Evolutionary conservation across 2,797 vertebrate genomes (phyloP).

Genomic region (Acrocephalus scirpaceus): DNA sequence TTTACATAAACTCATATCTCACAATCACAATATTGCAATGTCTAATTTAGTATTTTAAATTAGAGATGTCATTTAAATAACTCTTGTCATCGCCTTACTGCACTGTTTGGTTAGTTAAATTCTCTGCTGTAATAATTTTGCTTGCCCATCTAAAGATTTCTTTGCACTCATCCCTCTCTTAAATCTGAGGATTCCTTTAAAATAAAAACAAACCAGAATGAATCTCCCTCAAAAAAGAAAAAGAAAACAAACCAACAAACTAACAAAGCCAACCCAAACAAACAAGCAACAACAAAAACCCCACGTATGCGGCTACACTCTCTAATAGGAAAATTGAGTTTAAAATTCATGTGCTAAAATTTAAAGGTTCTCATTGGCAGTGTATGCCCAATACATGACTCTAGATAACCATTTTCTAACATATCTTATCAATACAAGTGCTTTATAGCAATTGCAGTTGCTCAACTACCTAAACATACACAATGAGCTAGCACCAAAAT

Average conservation of each 20-base stretch:
- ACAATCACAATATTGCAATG: neutral
- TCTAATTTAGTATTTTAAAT: neutral
- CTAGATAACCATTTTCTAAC: neutral
- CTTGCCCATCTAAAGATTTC: neutral
- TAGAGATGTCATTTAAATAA: neutral
- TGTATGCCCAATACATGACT: neutral
- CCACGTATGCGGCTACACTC: neutral
- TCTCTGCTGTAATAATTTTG: neutral
- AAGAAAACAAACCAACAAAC: no score
- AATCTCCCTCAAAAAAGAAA: neutral
- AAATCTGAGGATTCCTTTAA: neutral
- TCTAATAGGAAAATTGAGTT: neutral
- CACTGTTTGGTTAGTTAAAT: neutral
- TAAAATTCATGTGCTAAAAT: neutral
- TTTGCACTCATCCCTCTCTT: neutral
- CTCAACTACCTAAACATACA: neutral
- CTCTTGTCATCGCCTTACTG: neutral
- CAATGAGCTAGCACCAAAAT: neutral
- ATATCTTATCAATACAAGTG: neutral
- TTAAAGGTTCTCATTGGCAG: neutral
- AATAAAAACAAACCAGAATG: accelerated
- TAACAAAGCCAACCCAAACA: neutral
- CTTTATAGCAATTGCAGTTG: neutral
- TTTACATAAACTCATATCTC: neutral
- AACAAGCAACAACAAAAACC: neutral